phyloP scores from a whole-genome alignment of 2,113 vertebrate genomes.

The Charina bottae region DNA sequence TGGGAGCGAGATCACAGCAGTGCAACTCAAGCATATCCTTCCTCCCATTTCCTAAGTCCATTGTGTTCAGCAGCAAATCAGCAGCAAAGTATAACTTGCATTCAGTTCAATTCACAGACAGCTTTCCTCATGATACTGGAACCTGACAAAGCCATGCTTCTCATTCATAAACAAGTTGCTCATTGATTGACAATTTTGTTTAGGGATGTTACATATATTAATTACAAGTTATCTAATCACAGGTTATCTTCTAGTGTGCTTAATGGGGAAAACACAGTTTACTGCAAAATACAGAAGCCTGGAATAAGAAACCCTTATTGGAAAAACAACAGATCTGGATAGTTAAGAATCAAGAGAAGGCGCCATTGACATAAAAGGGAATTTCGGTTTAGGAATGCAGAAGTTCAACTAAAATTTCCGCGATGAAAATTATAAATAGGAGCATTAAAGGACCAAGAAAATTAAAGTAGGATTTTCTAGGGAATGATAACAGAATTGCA shows the following conservation, averaged over 20 bases:
- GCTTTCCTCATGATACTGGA: neutral
- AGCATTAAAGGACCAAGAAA: neutral
- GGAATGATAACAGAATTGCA: conserved; percentile 12
- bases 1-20: neutral
- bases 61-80: neutral
- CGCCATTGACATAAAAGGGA: neutral
- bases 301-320: neutral
- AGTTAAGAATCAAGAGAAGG: neutral
- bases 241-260: neutral
- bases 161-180: neutral
- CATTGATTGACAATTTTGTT: neutral
- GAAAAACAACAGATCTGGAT: neutral
- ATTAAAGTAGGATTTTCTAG: neutral
- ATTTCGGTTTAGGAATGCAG: neutral
- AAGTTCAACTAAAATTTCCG: neutral
- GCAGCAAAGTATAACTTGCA: neutral
- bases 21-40: neutral
- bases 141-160: too few relatives aligned
- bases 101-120: neutral
- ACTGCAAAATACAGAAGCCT: neutral
- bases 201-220: neutral
- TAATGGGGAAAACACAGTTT: neutral
- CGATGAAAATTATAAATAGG: neutral
- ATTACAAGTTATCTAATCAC: neutral
- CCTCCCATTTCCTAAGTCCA: neutral